Percentiles rank a stretch among this genome's conserved stretches.
Conservation (phyloP, 2,797 vertebrate species). For the Chelon labrosus region DNA sequence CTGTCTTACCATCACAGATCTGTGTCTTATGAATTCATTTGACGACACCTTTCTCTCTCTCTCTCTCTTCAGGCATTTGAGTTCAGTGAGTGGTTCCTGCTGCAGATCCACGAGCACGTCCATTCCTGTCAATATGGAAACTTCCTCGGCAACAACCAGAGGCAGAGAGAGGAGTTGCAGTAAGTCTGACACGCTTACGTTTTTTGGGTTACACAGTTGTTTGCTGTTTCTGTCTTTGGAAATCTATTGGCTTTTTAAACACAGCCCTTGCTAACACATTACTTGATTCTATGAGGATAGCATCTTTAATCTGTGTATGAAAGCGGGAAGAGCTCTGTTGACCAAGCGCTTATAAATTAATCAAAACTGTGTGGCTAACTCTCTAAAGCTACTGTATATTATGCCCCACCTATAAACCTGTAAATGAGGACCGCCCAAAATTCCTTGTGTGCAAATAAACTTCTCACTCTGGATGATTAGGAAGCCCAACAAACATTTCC, state of each 20-base stretch:
- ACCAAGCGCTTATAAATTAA: not conserved
- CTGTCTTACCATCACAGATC: not conserved
- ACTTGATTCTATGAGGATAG: not conserved
- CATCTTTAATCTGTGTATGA: not conserved
- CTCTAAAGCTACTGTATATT: not conserved
- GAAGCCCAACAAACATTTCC: too few species aligned
- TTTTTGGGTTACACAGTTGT: not conserved
- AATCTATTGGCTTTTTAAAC: not conserved
- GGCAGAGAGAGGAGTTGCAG: conserved; percentile 95
- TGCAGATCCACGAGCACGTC: conserved; percentile 97
- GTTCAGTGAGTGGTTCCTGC: conserved; percentile 97
- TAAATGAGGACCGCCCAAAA: too few species aligned
- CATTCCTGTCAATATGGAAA: conserved; percentile 99
- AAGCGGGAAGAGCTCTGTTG: not conserved
- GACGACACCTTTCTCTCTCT: not conserved
- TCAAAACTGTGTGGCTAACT: not conserved
- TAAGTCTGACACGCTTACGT: conserved; percentile 76
- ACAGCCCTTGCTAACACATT: not conserved
- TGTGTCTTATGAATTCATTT: not conserved
- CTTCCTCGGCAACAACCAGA: conserved; percentile 96
- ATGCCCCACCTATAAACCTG: too few species aligned
- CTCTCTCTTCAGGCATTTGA: conserved; percentile 87
- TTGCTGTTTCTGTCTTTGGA: not conserved
- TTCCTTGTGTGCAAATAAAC: not conserved
- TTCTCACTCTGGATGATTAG: not conserved